Evolutionary conservation across 2,113 vertebrate species (phyloP).

Genomic region (Tenrec ecaudatus): DNA sequence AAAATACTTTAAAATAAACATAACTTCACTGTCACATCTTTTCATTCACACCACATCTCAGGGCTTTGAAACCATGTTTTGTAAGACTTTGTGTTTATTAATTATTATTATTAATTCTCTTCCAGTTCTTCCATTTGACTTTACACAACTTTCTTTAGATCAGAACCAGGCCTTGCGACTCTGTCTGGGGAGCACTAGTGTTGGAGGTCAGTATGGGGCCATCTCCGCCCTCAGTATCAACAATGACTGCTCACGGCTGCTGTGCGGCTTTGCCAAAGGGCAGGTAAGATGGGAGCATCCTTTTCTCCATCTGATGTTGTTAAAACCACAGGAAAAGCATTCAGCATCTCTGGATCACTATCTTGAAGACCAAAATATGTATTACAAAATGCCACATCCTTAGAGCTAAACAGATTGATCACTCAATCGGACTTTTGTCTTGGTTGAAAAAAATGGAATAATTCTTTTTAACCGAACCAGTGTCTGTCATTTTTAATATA

Average conservation of each 20-base stretch:
- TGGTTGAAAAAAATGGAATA: not conserved
- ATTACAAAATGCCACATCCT: not conserved
- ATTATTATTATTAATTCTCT: not conserved
- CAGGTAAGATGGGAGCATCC: slow-evolving; percentile 89
- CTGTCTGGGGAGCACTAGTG: slow-evolving; percentile 94
- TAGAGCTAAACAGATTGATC: not conserved
- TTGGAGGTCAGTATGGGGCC: slow-evolving; percentile 96
- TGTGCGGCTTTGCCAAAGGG: slow-evolving; percentile 99
- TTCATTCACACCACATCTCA: slow-evolving; percentile 43
- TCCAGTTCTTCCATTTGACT: slow-evolving; percentile 41
- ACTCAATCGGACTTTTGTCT: too few relatives aligned
- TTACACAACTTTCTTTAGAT: slow-evolving; percentile 86
- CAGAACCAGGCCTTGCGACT: slow-evolving; percentile 96
- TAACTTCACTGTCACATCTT: slow-evolving; percentile 31
- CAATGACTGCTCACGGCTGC: slow-evolving; percentile 95
- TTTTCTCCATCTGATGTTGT: not conserved
- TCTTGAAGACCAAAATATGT: too few relatives aligned
- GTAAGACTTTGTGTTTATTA: not conserved
- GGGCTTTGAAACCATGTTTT: slow-evolving; percentile 30
- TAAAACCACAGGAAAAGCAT: too few relatives aligned
- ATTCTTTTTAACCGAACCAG: slow-evolving; percentile 43
- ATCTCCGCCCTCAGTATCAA: slow-evolving; percentile 98
- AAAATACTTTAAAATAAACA: slow-evolving; percentile 36
- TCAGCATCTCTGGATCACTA: too few relatives aligned
- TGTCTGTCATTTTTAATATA: slow-evolving; percentile 6